phyloP scores from a whole-genome alignment of 1,140 invertebrate genomes.

The Fopius arisanus region DNA sequence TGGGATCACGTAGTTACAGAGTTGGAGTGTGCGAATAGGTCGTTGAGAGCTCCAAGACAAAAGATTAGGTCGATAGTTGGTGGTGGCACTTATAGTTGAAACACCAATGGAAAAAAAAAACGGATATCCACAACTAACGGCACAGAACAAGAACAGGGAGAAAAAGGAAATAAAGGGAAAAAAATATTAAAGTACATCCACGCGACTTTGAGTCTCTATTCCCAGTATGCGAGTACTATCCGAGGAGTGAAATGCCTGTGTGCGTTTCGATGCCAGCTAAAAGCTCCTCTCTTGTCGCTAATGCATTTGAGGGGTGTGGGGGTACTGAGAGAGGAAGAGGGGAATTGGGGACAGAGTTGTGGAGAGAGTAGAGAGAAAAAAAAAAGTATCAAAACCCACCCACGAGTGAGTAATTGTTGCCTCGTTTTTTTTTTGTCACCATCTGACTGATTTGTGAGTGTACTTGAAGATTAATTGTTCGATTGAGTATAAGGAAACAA shows the following conservation, averaged over 20 bases:
- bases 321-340: slow-evolving; percentile 39
- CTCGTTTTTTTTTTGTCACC: slow-evolving; percentile 6
- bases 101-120: not conserved
- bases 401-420: slow-evolving; percentile 20
- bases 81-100: not conserved
- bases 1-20: slow-evolving; percentile 32
- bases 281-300: slow-evolving; percentile 61
- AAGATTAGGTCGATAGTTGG: slow-evolving; percentile 40
- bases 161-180: not conserved
- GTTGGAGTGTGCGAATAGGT: slow-evolving; percentile 16
- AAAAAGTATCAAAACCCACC: not conserved
- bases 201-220: not conserved
- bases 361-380: slow-evolving; percentile 32
- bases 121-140: not conserved
- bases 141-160: not conserved
- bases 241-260: not conserved
- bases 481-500: not conserved
- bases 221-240: not conserved
- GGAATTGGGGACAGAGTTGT: slow-evolving; percentile 28
- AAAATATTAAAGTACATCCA: not conserved
- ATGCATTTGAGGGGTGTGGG: slow-evolving; percentile 62
- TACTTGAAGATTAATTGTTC: slow-evolving; percentile 2
- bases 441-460: slow-evolving; percentile 18
- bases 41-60: slow-evolving; percentile 43
- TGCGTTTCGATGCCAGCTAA: slow-evolving; percentile 58